Base-by-base conservation (phyloP, 2,797 vertebrate species). In the Falco columbarius region DNA sequence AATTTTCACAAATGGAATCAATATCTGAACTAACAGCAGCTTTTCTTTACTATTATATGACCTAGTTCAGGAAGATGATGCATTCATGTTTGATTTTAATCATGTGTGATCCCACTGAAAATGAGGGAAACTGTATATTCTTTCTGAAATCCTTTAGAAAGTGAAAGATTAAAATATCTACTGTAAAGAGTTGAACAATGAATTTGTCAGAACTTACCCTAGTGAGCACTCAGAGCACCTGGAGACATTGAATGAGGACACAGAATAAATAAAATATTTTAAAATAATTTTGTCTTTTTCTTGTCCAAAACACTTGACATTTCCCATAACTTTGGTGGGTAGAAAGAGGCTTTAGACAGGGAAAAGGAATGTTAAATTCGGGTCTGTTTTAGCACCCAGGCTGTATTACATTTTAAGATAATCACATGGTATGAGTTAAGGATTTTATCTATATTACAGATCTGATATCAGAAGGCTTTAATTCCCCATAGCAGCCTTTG, bases 401-500 rank as follows among this genome's bases (percentile, higher is more conserved):
- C 30, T 80, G 34, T 90, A 75, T 59, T 67, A 63, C 55, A 21
- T 91, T 84, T 96, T 75, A 81, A 94, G 65, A 73, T 88, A 83
- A 90, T 89, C 73, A 70, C 44, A 84, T 49, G 32, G n/a, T 61
- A 81, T 2, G 5, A 91, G 55, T 95, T 95, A 93, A 95, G 66
- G 89, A 79, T 95, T 92, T 94, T 96, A 91, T 93, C 85, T 94
- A 30, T 95, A 91, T 95, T 96, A 81, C 67, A 92, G 55, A 75
- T 93, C 89, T 89, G 27, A 71, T 94, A 95, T 97, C 81, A 85
- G 56, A 95, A 89, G 90, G 61, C 32, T 89, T 92, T 86, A 89
- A 84, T 93, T 95, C 68, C 82, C 90, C 56, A 77, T 85, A 89
- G 81, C 81, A 95, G 92, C 47, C 81, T 90, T 94, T 96, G 90